Percentiles rank a stretch among this genome's conserved stretches.
Conservation (phyloP, 2,797 vertebrate species). For the Caiman crocodilus region DNA sequence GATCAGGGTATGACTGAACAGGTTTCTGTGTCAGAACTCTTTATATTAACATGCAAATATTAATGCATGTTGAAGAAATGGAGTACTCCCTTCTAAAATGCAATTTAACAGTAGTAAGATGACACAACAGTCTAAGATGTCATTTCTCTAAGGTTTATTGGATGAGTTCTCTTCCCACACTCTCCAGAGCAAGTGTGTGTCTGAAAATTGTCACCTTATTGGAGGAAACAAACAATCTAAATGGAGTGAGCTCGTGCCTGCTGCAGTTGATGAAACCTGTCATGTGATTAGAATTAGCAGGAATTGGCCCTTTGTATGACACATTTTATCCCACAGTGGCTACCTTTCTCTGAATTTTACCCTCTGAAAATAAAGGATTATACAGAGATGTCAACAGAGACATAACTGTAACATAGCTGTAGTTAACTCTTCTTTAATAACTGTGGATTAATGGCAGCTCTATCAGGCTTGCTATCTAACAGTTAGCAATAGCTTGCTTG, state of each 20-base stretch:
- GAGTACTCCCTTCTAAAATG: background rate
- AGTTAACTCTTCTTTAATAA: background rate
- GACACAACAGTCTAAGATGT: background rate
- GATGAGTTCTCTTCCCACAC: background rate
- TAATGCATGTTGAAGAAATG: background rate
- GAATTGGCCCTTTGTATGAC: background rate
- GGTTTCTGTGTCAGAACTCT: slow-evolving; percentile 10
- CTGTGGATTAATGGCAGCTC: slow-evolving; percentile 1
- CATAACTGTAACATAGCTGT: background rate
- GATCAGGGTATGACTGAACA: slow-evolving; percentile 24
- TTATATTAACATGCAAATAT: slow-evolving; percentile 34
- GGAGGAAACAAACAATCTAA: background rate
- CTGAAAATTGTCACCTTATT: background rate
- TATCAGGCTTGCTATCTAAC: background rate
- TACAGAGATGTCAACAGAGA: background rate
- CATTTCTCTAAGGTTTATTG: background rate
- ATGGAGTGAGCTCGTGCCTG: background rate
- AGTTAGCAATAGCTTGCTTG: slow-evolving; percentile 21
- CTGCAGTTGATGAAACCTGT: background rate
- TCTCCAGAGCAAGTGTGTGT: background rate
- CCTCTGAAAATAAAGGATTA: background rate
- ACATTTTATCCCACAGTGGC: background rate
- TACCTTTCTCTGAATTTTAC: background rate
- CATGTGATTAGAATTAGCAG: background rate
- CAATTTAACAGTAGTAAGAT: background rate